Conservation (phyloP, 2,113 vertebrate genomes). For the Saimiri boliviensis region DNA sequence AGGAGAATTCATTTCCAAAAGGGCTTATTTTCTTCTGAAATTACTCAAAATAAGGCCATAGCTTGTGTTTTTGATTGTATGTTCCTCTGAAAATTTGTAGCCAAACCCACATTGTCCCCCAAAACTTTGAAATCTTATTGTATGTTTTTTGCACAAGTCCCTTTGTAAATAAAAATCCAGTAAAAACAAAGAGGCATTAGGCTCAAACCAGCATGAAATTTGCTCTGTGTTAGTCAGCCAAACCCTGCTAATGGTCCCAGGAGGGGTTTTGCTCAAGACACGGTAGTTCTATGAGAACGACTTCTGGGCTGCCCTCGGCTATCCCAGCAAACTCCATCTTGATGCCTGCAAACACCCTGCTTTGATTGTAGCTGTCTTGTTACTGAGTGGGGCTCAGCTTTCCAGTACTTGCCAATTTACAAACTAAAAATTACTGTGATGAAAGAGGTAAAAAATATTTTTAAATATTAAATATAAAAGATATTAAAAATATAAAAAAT, state of each 20-base stretch:
- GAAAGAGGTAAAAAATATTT: conserved; percentile 55
- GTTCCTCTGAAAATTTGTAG: conserved; percentile 50
- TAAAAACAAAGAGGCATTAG: conserved; percentile 63
- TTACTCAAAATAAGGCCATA: conserved; percentile 40
- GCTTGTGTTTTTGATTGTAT: conserved; percentile 46
- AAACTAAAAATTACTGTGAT: conserved; percentile 52
- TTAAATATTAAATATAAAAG: neutral
- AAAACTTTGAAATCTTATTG: conserved; percentile 59
- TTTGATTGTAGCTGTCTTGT: conserved; percentile 35
- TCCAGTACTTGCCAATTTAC: conserved; percentile 25
- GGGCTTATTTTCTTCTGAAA: conserved; percentile 39
- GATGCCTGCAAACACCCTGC: neutral
- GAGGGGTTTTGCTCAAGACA: neutral
- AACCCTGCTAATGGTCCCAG: neutral
- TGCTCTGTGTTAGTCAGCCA: conserved; percentile 55
- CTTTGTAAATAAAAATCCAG: conserved; percentile 64
- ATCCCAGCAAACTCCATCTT: neutral
- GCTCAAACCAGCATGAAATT: conserved; percentile 74
- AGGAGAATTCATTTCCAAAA: neutral
- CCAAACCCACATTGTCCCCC: neutral
- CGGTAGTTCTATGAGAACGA: neutral
- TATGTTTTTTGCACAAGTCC: conserved; percentile 10
- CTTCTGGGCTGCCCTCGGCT: neutral
- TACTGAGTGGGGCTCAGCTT: neutral
- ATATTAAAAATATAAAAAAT: conserved; percentile 35